phyloP scores from a whole-genome alignment of 2,113 vertebrate species.

The Thoracochromis brauschi region DNA sequence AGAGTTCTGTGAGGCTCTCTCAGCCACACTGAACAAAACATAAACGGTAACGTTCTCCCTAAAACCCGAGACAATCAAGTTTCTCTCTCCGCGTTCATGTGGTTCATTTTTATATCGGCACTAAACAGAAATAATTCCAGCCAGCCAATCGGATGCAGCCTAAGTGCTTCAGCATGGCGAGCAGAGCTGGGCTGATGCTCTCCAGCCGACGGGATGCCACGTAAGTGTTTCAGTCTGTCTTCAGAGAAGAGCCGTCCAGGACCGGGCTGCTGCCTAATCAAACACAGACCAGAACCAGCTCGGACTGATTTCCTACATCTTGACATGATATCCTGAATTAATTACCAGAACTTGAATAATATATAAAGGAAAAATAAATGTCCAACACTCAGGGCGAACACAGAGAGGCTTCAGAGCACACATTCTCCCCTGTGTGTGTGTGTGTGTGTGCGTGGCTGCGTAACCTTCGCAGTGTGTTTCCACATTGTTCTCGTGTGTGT shows the following conservation, averaged over 20 bases:
- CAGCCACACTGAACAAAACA: neutral
- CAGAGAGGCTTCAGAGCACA: constrained; percentile 38
- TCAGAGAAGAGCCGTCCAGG: constrained; percentile 59
- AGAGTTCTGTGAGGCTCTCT: neutral
- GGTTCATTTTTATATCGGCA: constrained; percentile 61
- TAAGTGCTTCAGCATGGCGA: constrained; percentile 67
- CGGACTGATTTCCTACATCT: constrained; percentile 80
- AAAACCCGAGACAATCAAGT: neutral
- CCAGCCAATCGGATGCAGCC: constrained; percentile 68
- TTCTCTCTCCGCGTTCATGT: constrained; percentile 30
- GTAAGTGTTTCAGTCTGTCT: constrained; percentile 66
- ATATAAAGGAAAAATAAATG: constrained; percentile 77
- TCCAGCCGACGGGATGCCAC: constrained; percentile 60
- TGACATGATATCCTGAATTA: constrained; percentile 82
- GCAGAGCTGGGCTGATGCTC: constrained; percentile 45
- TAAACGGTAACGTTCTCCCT: neutral
- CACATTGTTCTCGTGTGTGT: neutral
- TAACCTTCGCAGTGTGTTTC: neutral
- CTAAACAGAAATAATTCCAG: constrained; percentile 61
- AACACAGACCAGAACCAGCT: constrained; percentile 65
- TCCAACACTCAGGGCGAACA: constrained; percentile 65
- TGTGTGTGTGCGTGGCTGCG: fast-evolving
- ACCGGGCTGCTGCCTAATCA: constrained; percentile 59
- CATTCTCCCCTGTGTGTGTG: neutral
- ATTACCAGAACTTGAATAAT: constrained; percentile 80